A percentile compares a stretch with the other conserved stretches of the same genome.
phyloP scores from a whole-genome alignment of 2,888 invertebrate species.

The Stictocephala bisonia region DNA sequence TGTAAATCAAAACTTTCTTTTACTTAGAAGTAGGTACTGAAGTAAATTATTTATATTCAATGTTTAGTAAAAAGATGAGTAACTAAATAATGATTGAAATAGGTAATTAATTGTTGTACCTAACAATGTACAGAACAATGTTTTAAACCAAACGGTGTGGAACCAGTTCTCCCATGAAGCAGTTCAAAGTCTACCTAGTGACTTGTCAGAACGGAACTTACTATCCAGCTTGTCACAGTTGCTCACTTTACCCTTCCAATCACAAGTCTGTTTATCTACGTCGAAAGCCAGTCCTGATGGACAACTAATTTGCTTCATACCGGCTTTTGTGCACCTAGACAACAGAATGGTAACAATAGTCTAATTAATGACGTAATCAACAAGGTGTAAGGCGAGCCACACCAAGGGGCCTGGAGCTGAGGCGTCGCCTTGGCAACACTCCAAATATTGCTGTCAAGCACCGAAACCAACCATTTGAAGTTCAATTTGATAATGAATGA shows the following conservation, averaged over 20 bases:
- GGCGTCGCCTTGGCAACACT: too few relatives aligned
- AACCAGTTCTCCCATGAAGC: conserved; percentile 33
- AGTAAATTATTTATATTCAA: too few relatives aligned
- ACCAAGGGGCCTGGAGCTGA: background rate
- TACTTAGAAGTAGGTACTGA: too few relatives aligned
- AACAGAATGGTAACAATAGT: conserved; percentile 65
- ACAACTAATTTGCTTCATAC: conserved; percentile 96
- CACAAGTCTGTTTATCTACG: conserved; percentile 97
- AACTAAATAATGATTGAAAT: too few relatives aligned
- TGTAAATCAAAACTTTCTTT: too few relatives aligned
- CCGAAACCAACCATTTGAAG: too few relatives aligned
- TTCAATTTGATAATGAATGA: too few relatives aligned
- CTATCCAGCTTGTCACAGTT: conserved; percentile 97
- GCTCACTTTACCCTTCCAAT: conserved; percentile 98
- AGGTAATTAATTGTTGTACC: too few relatives aligned
- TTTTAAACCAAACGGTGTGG: conserved; percentile 35
- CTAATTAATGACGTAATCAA: conserved; percentile 2
- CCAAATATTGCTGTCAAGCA: too few relatives aligned
- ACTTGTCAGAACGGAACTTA: conserved; percentile 69
- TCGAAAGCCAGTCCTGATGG: conserved; percentile 97
- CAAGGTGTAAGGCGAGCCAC: conserved; percentile 20
- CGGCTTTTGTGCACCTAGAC: conserved; percentile 92
- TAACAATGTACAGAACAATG: too few relatives aligned
- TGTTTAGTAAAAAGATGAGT: too few relatives aligned
- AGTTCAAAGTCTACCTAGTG: conserved; percentile 14